Base-by-base conservation (phyloP, 2,888 invertebrate genomes). In the Iphiclides podalirius region DNA sequence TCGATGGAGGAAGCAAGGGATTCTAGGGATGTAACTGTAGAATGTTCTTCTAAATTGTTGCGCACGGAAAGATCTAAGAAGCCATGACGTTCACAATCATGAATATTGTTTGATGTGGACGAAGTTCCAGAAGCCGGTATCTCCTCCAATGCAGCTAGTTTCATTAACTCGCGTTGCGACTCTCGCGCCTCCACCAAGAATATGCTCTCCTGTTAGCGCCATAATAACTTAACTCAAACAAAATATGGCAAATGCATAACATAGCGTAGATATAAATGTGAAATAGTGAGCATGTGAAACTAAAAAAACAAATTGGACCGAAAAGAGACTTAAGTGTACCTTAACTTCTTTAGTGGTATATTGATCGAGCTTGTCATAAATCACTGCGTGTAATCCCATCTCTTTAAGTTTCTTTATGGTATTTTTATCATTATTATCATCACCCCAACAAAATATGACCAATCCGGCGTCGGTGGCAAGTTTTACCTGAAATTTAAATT, bases 401-500 rank as follows among this genome's bases (percentile, higher is more conserved):
- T 94, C 91, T 75, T 98, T 98, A 23, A 99, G 91, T 70, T 93
- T 92, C 66, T 93, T 93, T 47, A 98, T 96, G 0, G 94, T 96
- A 34, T 93, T 93, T 57, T 93, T 94, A 75, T 96, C 94, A 65
- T 98, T 97, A 73, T 97, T 96, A 67, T 98, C 97, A 64, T 98
- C 98, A 16, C 99, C 99, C 98, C 98, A 99, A 69, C 97, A 97
- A 81, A 99, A 99, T 55, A 98, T 92, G 3, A 98, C 93, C 45
- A 98, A 90, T 8, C 95, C 95, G 11, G 93, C 92, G 63, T 94
- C 92, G 60, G 93, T 94, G 1, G 95, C 96, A 57, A 94, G 75
- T 64, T 94, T 92, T 8, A 97, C 93, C 93, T 93, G 70, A 33
- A 70, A 66, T 42, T 3, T 20, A 4, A 12, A 31, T 2, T 16